phyloP scores from a whole-genome alignment of 2,888 invertebrate genomes.

The Dynastes maya region DNA sequence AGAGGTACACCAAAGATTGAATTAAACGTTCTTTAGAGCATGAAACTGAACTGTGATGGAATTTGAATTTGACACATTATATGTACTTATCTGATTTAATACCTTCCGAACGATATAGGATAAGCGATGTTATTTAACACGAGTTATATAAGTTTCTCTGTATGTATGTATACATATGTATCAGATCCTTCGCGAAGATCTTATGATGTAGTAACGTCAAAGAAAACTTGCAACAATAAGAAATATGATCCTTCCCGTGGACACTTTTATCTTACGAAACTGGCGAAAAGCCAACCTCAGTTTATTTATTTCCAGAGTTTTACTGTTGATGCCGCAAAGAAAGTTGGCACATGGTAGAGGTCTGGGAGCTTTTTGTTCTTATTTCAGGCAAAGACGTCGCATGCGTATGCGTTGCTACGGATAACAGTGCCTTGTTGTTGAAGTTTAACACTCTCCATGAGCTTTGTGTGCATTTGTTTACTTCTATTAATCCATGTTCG shows the following conservation, averaged over 20 bases:
- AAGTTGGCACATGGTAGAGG: constrained; percentile 41
- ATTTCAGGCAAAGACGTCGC: constrained; percentile 28
- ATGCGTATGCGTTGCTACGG: constrained; percentile 16
- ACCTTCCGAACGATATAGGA: too few species aligned
- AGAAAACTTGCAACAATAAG: constrained; percentile 6
- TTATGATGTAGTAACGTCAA: constrained; percentile 25
- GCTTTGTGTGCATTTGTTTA: constrained; percentile 12
- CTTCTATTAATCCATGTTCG: background rate
- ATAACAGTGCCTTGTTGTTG: constrained; percentile 32
- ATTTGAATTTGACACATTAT: too few species aligned
- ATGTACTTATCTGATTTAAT: too few species aligned
- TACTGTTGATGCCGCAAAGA: constrained; percentile 39
- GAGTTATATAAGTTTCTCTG: background rate
- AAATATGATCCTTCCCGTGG: background rate
- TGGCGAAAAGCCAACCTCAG: constrained; percentile 37
- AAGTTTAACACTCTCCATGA: constrained; percentile 1
- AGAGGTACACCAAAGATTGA: too few species aligned
- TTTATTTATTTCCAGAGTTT: constrained; percentile 47
- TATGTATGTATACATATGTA: too few species aligned
- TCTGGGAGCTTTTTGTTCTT: constrained; percentile 35
- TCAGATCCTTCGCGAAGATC: background rate
- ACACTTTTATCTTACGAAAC: constrained; percentile 36
- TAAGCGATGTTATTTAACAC: background rate
- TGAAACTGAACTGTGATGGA: too few species aligned
- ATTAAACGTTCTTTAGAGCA: too few species aligned